A percentile compares a stretch with the other conserved stretches of the same genome.
Evolutionary conservation across 2,888 invertebrate genomes (phyloP).

Genomic region (Sepioteuthis lessoniana): DNA sequence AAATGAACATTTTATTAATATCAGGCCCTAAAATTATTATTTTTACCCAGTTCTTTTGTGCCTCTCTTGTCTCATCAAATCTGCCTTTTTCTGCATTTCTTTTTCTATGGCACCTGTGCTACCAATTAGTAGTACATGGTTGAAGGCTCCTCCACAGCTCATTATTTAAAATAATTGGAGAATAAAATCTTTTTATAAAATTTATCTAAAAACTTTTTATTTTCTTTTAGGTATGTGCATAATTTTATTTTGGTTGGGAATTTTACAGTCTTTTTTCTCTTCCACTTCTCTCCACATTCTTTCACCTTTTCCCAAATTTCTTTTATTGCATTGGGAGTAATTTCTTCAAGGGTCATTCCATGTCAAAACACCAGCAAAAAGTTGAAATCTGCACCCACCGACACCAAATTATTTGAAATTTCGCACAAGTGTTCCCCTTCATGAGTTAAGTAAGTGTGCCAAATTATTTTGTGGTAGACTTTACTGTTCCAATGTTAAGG

Average conservation of each 20-base stretch:
- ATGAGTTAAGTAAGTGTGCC: too few relatives aligned
- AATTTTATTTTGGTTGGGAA: slow-evolving; percentile 15
- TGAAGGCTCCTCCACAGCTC: not conserved
- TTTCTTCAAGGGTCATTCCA: too few relatives aligned
- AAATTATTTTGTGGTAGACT: too few relatives aligned
- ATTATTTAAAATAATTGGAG: not conserved
- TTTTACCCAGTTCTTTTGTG: not conserved
- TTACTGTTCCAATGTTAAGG: too few relatives aligned
- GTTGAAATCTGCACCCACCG: too few relatives aligned
- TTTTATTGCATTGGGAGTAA: not conserved
- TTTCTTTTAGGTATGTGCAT: not conserved
- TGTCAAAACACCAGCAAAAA: too few relatives aligned
- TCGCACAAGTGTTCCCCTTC: too few relatives aligned
- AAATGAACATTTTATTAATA: slow-evolving; percentile 25
- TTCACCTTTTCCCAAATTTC: not conserved
- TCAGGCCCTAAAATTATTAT: not conserved
- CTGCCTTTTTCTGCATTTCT: slow-evolving; percentile 1
- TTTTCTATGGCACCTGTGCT: not conserved
- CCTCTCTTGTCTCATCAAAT: slow-evolving; percentile 1
- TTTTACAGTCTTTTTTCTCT: not conserved
- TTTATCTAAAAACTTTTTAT: not conserved
- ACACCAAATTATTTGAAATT: too few relatives aligned
- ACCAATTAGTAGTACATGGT: not conserved
- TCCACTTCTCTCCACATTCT: not conserved
- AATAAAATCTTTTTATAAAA: too few relatives aligned